Base-by-base conservation (phyloP, 92 coral and sea anemone species). In the Parazoanthus swiftii region DNA sequence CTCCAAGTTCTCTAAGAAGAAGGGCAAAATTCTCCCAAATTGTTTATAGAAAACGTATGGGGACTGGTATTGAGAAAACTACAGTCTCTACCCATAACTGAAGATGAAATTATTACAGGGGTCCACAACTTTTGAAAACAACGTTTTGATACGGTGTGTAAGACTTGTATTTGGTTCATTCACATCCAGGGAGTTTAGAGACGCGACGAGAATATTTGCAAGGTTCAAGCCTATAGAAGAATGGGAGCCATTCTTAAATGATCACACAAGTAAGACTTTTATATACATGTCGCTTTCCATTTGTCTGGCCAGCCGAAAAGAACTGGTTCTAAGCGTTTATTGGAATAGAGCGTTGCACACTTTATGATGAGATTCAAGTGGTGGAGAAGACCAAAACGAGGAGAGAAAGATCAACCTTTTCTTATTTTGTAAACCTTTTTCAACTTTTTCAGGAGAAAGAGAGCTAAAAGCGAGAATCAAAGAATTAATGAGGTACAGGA, bases 241-340 rank as follows among this genome's bases (percentile, higher is more conserved):
- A n/a, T 97, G 99, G 99, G 99, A 96, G 37, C 91, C 93, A 25
- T 97, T 97, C 86, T 86, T 95, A 72, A 96, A 93, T 88, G 93
- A 91, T 68, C 99, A 96, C 50, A 80, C 93, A 74, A 86, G 99
- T 96, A 89, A 86, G 99, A 81, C 37, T 10, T 23, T 13, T 23
- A 13, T 36, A 29, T 29, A 29, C 33, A 37, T 74, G 48, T 20
- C 16, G 42, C 42, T 2, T 39, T 39, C 42, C 42, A 39, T 39
- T 39, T 39, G 42, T 39, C 42, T 4, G 42, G 4, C 42, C 4
- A 4, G 42, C 42, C 42, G 3, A 39, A 4, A 39, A 39, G 42
- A 39, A 39, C 42, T 39, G 42, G 42, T 39, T 39, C 42, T 39
- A 4, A 46, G 51, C 51, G 9, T 46, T 46, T 54, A 0, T 54